Percentiles rank a stretch among this genome's conserved stretches.
These are phyloP conservation scores for Erebia aethiops DNA, from an alignment of 2,888 invertebrate species.

Conservation along the genomic window DNA sequence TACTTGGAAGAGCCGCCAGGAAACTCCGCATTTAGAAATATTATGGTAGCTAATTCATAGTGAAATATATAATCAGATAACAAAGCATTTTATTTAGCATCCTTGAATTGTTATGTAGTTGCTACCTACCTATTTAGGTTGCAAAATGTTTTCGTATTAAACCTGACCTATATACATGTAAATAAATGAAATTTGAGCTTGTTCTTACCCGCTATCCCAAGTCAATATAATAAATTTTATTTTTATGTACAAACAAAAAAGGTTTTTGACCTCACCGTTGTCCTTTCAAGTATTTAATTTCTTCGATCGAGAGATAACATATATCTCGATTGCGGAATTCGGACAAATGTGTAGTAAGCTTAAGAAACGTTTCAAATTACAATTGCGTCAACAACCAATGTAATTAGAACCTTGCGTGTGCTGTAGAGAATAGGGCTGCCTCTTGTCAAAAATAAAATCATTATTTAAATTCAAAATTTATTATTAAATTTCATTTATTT, in stretches of 20 bases:
- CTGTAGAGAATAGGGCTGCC: background rate
- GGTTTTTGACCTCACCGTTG: conserved; percentile 33
- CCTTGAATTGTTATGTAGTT: too few species aligned
- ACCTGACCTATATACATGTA: background rate
- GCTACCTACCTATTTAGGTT: too few species aligned
- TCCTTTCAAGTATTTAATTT: conserved; percentile 30
- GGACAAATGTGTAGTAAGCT: conserved; percentile 21
- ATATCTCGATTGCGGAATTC: conserved; percentile 17
- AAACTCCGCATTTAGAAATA: too few species aligned
- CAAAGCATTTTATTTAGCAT: too few species aligned
- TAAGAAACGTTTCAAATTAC: conserved; percentile 30
- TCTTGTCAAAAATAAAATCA: background rate
- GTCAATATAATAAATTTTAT: conserved; percentile 14
- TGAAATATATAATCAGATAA: too few species aligned
- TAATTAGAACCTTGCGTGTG: conserved; percentile 18
- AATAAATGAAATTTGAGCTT: background rate
- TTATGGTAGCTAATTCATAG: too few species aligned
- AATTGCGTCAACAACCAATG: conserved; percentile 23
- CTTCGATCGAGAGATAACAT: conserved; percentile 28
- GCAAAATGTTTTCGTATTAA: too few species aligned
- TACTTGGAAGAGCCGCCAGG: too few species aligned
- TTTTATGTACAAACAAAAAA: conserved; percentile 18
- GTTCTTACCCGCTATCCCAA: background rate
- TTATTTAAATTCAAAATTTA: too few species aligned
- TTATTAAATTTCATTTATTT: too few species aligned